Base-by-base conservation (phyloP, 2,888 invertebrate genomes). In the Druceiella hillmani region DNA sequence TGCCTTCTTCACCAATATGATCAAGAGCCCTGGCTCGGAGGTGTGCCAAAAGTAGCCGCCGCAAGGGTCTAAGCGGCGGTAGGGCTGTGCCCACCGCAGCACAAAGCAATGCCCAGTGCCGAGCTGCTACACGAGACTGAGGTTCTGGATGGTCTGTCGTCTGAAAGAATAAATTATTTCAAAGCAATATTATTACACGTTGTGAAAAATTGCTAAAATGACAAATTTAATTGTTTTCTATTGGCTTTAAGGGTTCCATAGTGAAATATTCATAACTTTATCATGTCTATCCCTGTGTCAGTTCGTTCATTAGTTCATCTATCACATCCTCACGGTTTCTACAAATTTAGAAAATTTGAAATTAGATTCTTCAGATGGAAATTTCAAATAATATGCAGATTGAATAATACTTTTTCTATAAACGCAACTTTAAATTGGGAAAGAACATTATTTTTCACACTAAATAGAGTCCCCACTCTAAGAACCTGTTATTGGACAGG, bases 141-240 rank as follows among this genome's bases (percentile, higher is more conserved):
- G 91, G 89, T 69, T 92, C 92, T 0, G 88, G 87, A 68, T 88
- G 87, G 53, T 90, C 90, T 0, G 93, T 94, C 1, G 94, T 94
- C 74, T 81, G 71, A 1, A 2, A 30, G 11, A 5, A 13, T 14
- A 11, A 39, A 10, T 4, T 31, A 17, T 4, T n/a, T n/a, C 22
- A 30, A 30, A 9, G 17, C 4, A 15, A 13, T 28, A 9, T 13
- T 12, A 12, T 30, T 16, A 6, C 14, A 13, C 11, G 14, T 11
- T 34, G 20, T 13, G 15, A 24, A 29, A 17, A 3, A 12, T 30
- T 12, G 12, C 13, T 22, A 28, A 27, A n/a, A 27, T n/a, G 5
- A 27, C 5, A 10, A 9, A 20, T 9, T 7, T 20, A 7, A 20
- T 7, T 20, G 22, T 7, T 9, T 9, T 7, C 6, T 7, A 20